These are phyloP conservation scores for Eilema caniola DNA, from an alignment of 2,888 invertebrate genomes.

Conservation along the genomic window DNA sequence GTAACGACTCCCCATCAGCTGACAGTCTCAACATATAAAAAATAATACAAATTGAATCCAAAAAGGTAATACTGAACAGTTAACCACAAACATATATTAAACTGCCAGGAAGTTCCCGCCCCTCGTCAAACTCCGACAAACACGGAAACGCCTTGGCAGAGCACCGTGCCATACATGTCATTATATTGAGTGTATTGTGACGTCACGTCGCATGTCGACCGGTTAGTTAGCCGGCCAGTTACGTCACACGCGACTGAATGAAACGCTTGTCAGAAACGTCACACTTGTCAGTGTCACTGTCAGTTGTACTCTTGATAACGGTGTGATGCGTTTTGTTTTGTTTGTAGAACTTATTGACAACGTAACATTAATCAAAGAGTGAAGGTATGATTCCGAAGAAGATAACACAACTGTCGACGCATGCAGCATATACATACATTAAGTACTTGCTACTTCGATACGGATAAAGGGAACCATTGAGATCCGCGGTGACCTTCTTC, in stretches of 20 bases:
- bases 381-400: no score
- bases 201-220: background rate
- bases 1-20: no score
- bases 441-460: no score
- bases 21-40: no score
- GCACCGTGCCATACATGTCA: background rate
- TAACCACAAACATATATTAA: background rate
- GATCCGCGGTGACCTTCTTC: no score
- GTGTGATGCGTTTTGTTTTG: background rate
- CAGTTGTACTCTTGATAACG: background rate
- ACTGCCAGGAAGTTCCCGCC: background rate
- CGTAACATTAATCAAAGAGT: no score
- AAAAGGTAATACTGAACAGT: background rate
- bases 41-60: no score
- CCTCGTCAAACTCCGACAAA: background rate
- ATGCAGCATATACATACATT: no score
- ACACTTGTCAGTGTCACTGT: slow-evolving; percentile 2
- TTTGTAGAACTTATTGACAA: no score
- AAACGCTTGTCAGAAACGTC: slow-evolving; percentile 7
- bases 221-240: background rate
- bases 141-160: slow-evolving; percentile 10
- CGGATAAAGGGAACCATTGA: no score
- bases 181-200: background rate
- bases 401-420: no score
- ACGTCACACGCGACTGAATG: slow-evolving; percentile 9